phyloP scores from a whole-genome alignment of 1,140 invertebrate genomes.

The Lethocerus indicus region DNA sequence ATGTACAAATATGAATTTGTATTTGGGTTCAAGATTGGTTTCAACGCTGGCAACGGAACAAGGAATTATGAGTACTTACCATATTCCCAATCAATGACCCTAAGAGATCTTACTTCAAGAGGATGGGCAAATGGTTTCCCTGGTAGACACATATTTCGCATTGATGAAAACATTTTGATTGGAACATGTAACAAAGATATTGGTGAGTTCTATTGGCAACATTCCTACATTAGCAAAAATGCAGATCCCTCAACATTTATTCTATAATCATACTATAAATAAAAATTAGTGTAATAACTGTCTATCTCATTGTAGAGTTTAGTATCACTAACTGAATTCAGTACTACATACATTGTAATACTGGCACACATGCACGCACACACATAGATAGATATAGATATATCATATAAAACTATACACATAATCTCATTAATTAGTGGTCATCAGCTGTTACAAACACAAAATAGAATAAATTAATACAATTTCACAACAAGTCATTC shows the following conservation, averaged over 20 bases:
- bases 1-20: not conserved
- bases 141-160: constrained; percentile 82
- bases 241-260: not conserved
- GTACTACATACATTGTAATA: too few relatives aligned
- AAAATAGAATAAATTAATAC: too few relatives aligned
- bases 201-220: constrained; percentile 31
- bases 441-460: too few relatives aligned
- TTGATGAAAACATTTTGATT: constrained; percentile 85
- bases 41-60: constrained; percentile 90
- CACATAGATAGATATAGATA: too few relatives aligned
- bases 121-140: constrained; percentile 77
- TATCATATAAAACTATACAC: too few relatives aligned
- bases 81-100: constrained; percentile 72
- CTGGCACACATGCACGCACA: too few relatives aligned
- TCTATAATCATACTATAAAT: not conserved
- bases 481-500: too few relatives aligned
- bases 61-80: constrained; percentile 76
- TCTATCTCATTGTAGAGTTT: too few relatives aligned
- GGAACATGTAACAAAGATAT: constrained; percentile 85
- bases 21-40: constrained; percentile 53
- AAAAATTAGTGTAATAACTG: too few relatives aligned
- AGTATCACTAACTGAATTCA: too few relatives aligned
- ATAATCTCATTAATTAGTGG: too few relatives aligned
- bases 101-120: constrained; percentile 60
- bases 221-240: not conserved